Evolutionary conservation across 2,113 vertebrate genomes (phyloP).

Genomic region (Neolamprologus longior): DNA sequence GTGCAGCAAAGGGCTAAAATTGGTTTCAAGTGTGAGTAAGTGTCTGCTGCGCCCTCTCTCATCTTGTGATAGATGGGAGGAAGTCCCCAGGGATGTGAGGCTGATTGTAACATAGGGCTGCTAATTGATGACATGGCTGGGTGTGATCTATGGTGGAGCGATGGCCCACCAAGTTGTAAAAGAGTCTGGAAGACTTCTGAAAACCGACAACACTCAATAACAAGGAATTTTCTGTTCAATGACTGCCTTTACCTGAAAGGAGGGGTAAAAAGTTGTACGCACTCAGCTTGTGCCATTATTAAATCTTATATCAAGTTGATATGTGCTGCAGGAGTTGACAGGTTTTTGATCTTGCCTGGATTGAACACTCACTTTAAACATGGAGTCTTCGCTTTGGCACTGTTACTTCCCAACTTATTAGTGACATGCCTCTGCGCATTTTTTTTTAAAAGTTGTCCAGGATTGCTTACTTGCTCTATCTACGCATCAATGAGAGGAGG

Average conservation of each 20-base stretch:
- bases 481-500: constrained; percentile 8
- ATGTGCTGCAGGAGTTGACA: not conserved
- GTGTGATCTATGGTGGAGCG: constrained; percentile 36
- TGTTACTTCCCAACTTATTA: not conserved
- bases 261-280: constrained; percentile 29
- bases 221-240: not conserved
- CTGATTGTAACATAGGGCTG: constrained; percentile 58
- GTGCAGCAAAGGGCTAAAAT: constrained; percentile 48
- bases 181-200: constrained; percentile 17
- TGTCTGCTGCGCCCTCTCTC: constrained; percentile 41
- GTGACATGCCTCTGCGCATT: not conserved
- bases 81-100: constrained; percentile 37
- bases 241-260: not conserved
- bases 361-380: not conserved
- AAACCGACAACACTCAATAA: not conserved
- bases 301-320: constrained; percentile 21
- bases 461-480: constrained; percentile 8
- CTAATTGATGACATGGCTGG: constrained; percentile 54
- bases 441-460: fast-evolving
- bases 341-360: constrained; percentile 26
- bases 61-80: constrained; percentile 54
- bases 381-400: not conserved
- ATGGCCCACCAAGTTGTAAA: constrained; percentile 30
- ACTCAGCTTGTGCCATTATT: constrained; percentile 13
- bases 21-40: constrained; percentile 70